phyloP scores from a whole-genome alignment of 1,140 invertebrate genomes.

The Hyles euphorbiae region DNA sequence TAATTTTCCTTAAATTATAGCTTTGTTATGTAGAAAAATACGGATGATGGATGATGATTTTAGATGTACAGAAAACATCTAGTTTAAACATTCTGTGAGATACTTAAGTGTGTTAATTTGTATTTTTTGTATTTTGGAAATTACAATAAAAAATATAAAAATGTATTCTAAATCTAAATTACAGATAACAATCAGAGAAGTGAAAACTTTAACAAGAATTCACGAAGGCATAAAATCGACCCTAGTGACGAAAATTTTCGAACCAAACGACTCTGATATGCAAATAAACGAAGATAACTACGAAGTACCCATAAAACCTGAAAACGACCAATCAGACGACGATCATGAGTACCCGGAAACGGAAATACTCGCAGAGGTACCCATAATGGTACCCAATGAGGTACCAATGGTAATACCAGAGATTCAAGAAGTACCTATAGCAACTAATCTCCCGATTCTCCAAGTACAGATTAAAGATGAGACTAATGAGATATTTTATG shows the following conservation, averaged over 20 bases:
- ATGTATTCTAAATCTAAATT: too few species aligned
- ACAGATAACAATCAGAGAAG: conserved; percentile 46
- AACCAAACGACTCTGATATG: conserved; percentile 28
- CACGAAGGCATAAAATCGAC: conserved; percentile 28
- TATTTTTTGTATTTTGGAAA: too few species aligned
- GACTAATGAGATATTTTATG: conserved; percentile 45
- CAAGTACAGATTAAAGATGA: conserved; percentile 45
- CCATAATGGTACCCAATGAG: too few species aligned
- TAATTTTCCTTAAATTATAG: too few species aligned
- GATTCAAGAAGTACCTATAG: too few species aligned
- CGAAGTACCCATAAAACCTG: conserved; percentile 13
- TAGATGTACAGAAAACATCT: too few species aligned
- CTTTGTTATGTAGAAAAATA: too few species aligned
- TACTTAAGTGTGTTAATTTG: too few species aligned
- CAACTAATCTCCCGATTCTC: neutral
- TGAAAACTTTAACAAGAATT: conserved; percentile 40
- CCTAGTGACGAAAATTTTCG: conserved; percentile 24
- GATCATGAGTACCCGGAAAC: neutral
- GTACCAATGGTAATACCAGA: too few species aligned
- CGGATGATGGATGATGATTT: too few species aligned
- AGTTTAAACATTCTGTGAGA: too few species aligned
- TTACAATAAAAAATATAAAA: too few species aligned
- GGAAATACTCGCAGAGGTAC: conserved; percentile 13
- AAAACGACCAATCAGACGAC: neutral
- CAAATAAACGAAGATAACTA: conserved; percentile 15